phyloP scores from a whole-genome alignment of 2,797 vertebrate species.

The Cheirogaleus major region DNA sequence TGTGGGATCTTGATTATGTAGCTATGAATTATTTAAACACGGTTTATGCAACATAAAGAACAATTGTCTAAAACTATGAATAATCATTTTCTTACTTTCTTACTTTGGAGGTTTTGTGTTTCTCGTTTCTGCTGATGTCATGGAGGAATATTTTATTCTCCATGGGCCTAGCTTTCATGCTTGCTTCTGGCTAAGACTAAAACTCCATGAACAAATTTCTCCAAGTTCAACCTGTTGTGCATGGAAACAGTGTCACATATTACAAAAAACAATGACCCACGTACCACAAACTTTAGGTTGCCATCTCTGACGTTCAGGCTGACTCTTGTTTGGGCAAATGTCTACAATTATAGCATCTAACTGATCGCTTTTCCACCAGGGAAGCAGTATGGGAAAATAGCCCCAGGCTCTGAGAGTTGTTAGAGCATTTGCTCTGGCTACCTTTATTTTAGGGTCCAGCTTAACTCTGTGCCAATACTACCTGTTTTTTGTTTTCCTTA shows the following conservation, averaged over 20 bases:
- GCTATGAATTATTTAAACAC: constrained; percentile 64
- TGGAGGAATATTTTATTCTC: background rate
- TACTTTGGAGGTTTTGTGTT: background rate
- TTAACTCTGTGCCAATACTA: background rate
- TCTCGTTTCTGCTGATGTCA: background rate
- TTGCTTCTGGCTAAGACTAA: background rate
- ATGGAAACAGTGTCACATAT: background rate
- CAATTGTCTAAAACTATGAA: constrained; percentile 51
- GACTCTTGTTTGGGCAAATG: background rate
- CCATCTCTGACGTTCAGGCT: background rate
- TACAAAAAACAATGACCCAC: background rate
- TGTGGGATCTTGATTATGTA: constrained; percentile 58
- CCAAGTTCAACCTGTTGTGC: background rate
- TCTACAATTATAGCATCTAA: background rate
- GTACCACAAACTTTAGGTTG: background rate
- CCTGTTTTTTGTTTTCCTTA: background rate
- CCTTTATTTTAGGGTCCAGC: background rate
- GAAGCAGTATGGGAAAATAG: background rate
- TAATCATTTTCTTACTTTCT: background rate
- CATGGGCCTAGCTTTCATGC: background rate
- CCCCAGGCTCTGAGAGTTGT: background rate
- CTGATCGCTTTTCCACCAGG: constrained; percentile 2
- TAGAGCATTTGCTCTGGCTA: background rate
- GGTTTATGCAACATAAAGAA: constrained; percentile 62
- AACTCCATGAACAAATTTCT: background rate